These are phyloP conservation scores for Crax fasciolata DNA, from an alignment of 2,797 vertebrate species.

Conservation along the genomic window DNA sequence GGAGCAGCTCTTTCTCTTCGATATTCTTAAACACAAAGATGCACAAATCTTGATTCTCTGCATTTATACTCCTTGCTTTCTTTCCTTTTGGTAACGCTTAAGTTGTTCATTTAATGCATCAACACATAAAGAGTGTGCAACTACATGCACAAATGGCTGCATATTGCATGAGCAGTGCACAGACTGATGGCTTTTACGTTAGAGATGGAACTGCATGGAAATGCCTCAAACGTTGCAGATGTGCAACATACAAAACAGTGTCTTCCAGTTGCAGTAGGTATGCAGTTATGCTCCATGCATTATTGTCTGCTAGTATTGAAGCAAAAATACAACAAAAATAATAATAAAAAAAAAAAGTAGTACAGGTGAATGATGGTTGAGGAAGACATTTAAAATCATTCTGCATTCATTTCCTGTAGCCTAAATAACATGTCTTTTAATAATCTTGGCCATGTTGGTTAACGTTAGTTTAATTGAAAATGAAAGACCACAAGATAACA, in stretches of 20 bases:
- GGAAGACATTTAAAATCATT: not conserved
- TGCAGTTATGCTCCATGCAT: not conserved
- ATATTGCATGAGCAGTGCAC: not conserved
- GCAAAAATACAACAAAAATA: not conserved
- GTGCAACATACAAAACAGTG: not conserved
- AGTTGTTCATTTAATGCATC: not conserved
- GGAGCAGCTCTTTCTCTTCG: not conserved
- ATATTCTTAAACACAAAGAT: not conserved
- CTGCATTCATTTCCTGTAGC: not conserved
- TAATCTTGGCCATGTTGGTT: not conserved
- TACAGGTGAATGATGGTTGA: not conserved
- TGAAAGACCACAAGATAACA: not conserved
- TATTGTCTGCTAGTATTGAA: not conserved
- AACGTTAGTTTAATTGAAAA: not conserved
- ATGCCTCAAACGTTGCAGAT: not conserved
- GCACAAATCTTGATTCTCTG: not conserved
- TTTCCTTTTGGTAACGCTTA: not conserved
- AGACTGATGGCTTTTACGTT: not conserved
- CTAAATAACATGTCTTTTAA: not conserved
- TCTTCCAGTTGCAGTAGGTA: rapidly evolving
- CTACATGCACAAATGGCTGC: rapidly evolving
- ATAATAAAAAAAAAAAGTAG: not conserved
- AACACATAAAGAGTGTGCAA: not conserved
- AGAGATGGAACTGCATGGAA: not conserved
- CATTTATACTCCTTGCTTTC: not conserved